Base-by-base conservation (phyloP, 2,113 vertebrate genomes). In the Grammomys dolichurus region DNA sequence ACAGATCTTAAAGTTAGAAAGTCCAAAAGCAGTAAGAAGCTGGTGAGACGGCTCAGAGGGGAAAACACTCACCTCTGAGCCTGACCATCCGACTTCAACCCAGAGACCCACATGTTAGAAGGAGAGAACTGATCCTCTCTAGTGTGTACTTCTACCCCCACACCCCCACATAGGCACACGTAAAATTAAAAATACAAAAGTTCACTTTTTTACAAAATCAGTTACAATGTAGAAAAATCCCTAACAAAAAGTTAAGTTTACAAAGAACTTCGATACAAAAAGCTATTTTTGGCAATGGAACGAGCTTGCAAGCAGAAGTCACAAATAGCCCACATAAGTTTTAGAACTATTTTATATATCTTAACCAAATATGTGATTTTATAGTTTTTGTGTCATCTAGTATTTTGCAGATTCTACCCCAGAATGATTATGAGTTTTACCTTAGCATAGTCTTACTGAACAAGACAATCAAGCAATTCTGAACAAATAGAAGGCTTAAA, bases 171-270 rank as follows among this genome's bases (percentile, higher is more conserved):
- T 10, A 20, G 3, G 33, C 4, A 67, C 24, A 67, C 16, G 33
- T 33, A 33, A 48, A 33, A 48, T 65, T 33, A 46, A 67, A 67
- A 67, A 48, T 33, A 48, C 28, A 33, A 33, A 67, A 65, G 13
- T 67, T 7, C 46, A 67, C n/a, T 70, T 70, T 85, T 78, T 82
- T 54, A 73, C n/a, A 43, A 63, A 95, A 90, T 19, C 80, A 88
- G 67, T 72, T 28, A 36, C 6, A 86, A 31, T 86, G 88, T 88
- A 85, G 91, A 95, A 92, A 94, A 58, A 78, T 70, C 4, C 33
- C 28, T 93, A 56, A 63, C 46, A 73, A 70, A 73, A 91, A 95
- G 48, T 14, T 63, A 93, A 91, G 6, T 84, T 90, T 70, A 72
- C 12, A 65, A 81, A 88, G 54, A 26, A 70, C 48, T 76, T 88